Evolutionary conservation across 2,113 vertebrate species (phyloP).

Genomic region (Rhegmatorhina hoffmannsi): DNA sequence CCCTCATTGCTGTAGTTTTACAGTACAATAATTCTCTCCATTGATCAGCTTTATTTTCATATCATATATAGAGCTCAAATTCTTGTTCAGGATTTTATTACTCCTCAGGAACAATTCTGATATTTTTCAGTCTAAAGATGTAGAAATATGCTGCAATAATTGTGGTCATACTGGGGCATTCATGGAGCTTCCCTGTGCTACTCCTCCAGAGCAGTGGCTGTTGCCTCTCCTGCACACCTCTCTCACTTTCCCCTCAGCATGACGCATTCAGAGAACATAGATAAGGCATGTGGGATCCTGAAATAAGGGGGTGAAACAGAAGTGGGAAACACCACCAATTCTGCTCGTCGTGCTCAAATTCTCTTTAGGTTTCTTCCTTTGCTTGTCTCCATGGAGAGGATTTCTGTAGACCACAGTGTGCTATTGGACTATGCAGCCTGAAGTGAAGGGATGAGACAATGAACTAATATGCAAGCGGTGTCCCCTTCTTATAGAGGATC

Average conservation of each 20-base stretch:
- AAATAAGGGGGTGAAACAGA: not conserved
- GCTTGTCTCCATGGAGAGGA: not conserved
- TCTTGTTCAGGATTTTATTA: conserved; percentile 24
- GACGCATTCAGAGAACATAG: not conserved
- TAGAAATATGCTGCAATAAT: not conserved
- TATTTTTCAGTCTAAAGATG: not conserved
- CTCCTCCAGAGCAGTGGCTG: not conserved
- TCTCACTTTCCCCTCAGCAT: not conserved
- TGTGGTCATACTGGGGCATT: not conserved
- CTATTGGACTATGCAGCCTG: not conserved
- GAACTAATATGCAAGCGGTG: not conserved
- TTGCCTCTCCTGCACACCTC: not conserved
- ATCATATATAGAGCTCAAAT: not conserved
- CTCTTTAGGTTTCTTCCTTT: not conserved
- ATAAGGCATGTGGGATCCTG: not conserved
- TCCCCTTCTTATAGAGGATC: not conserved
- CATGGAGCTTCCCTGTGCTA: not conserved
- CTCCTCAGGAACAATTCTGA: not conserved
- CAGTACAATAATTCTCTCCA: not conserved
- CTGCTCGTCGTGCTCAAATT: not conserved
- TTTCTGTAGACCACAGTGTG: not conserved
- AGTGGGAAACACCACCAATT: not conserved
- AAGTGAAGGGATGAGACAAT: not conserved
- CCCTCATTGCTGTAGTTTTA: not conserved
- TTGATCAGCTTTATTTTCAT: conserved; percentile 37